Evolutionary conservation across 2,888 invertebrate species (phyloP), one percentile per base, ranked within the genome.

Genomic region (Strigamia transsilvanica): DNA sequence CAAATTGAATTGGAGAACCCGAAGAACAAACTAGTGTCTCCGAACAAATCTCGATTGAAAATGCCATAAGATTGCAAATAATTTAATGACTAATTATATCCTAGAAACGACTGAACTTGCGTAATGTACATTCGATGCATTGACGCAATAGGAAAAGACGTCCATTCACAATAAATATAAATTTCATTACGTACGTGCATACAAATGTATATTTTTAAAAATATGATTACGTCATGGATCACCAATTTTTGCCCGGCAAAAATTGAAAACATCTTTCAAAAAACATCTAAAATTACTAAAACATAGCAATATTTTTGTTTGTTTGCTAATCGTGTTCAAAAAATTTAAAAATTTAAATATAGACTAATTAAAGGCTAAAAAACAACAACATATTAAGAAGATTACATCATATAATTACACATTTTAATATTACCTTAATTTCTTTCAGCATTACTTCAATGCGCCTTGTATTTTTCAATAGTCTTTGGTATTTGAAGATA

Each of bases 371-470:
- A 38, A 34, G 38, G 6, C 38, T 5, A 10, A 10, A 38, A 6
- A 9, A 34, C 7, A 34, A 34, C 7, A 34, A n/a, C 7, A 34
- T 34, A 34, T 34, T 34, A 34, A 81, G 51, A 77, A 23, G 77
- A 77, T 82, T 81, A 13, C 0, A 41, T 13, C 2, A 38, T 13
- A 78, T 23, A 21, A 78, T 78, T 78, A 38, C 38, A 38, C 13
- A 34, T 18, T 32, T 78, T 7, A 21, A 18, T 38, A 87, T 87
- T 88, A 93, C 92, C 90, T 93, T 93, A 84, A 94, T 89, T 88
- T 94, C 94, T 86, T 93, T 93, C 82, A 94, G 88, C 73, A 94
- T 91, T 46, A 93, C 91, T 87, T 94, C 94, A 84, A 92, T 92
- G 85, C 93, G 90, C 80, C 91, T 90, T 82, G 91, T 91, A 86